Evolutionary conservation across 2,888 invertebrate species (phyloP).

Genomic region (Spisula subtruncata): DNA sequence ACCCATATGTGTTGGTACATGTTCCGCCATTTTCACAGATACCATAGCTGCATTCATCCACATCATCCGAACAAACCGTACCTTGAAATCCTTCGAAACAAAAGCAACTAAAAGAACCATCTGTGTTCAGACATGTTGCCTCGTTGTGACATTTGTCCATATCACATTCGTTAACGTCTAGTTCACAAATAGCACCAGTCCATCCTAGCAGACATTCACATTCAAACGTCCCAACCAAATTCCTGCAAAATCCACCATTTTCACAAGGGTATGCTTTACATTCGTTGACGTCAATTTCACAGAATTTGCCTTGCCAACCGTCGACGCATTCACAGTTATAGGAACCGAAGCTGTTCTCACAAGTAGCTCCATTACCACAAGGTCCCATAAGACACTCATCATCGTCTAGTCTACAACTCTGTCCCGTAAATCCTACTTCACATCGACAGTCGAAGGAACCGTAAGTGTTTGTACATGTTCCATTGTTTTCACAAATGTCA

Average conservation of each 20-base stretch:
- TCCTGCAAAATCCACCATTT: constrained; percentile 72
- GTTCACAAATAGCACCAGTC: constrained; percentile 52
- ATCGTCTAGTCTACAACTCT: constrained; percentile 68
- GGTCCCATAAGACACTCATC: constrained; percentile 71
- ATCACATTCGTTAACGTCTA: constrained; percentile 48
- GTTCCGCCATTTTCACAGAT: constrained; percentile 49
- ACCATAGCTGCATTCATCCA: constrained; percentile 52
- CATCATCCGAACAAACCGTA: constrained; percentile 42
- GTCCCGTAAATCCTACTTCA: constrained; percentile 64
- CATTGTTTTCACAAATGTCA: constrained; percentile 60
- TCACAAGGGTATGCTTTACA: constrained; percentile 54
- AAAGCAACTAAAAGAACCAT: constrained; percentile 47
- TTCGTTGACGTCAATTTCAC: constrained; percentile 52
- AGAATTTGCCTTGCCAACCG: constrained; percentile 45
- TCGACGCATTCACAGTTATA: constrained; percentile 44
- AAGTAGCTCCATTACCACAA: constrained; percentile 38
- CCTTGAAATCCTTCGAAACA: constrained; percentile 45
- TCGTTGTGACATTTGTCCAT: constrained; percentile 38
- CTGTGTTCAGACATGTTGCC: constrained; percentile 35
- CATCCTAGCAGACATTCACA: constrained; percentile 73
- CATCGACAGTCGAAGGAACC: constrained; percentile 71
- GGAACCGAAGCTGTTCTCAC: constrained; percentile 31
- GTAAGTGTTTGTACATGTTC: constrained; percentile 69
- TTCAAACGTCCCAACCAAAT: constrained; percentile 66
- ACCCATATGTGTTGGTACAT: constrained; percentile 45